Conservation (phyloP, 1,140 invertebrate genomes). For the Lysiphlebus fabarum region DNA sequence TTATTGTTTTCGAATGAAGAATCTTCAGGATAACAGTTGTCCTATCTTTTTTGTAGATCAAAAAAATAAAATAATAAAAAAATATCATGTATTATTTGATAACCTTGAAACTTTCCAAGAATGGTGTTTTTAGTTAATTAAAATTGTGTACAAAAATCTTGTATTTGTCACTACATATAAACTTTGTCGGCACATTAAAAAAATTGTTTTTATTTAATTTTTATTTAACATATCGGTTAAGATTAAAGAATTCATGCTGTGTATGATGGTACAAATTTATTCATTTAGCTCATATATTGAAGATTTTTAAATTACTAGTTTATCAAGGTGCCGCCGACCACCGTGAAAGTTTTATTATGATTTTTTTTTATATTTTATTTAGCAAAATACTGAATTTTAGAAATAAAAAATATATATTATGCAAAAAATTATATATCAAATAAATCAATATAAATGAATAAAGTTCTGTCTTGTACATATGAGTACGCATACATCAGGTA, state of each 20-base stretch:
- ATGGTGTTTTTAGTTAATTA: conserved; percentile 38
- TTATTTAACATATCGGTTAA: not conserved
- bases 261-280: conserved; percentile 39
- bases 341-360: no score
- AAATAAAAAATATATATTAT: no score
- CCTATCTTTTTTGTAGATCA: not conserved
- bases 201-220: not conserved
- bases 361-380: no score
- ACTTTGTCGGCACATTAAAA: conserved; percentile 23
- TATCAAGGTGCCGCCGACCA: conserved; percentile 20
- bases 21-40: conserved; percentile 20
- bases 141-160: conserved; percentile 32
- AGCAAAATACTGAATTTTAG: no score
- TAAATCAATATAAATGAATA: no score
- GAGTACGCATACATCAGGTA: no score
- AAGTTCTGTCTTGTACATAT: no score
- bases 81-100: conserved; percentile 28
- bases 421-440: no score
- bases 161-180: conserved; percentile 39
- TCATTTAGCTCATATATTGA: conserved; percentile 32
- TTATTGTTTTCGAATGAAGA: conserved; percentile 11
- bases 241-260: conserved; percentile 35
- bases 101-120: conserved; percentile 34
- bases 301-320: conserved; percentile 28
- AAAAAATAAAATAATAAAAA: no score